These are phyloP conservation scores for Stomorhina lunata DNA, from an alignment of 2,888 invertebrate genomes.

Conservation along the genomic window DNA sequence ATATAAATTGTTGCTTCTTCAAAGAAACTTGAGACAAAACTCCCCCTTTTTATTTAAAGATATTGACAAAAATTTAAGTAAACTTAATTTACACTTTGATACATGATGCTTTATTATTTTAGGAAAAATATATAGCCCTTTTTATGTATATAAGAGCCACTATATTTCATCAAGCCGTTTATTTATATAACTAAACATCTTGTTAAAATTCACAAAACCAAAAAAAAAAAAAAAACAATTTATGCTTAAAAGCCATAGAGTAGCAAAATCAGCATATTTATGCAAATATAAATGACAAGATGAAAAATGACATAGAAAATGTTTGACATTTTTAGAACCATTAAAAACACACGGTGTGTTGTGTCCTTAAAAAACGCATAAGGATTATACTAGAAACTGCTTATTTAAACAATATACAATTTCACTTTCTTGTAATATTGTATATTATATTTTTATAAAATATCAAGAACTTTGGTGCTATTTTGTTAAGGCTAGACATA, in stretches of 20 bases:
- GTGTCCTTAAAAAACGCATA: background rate
- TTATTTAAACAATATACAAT: background rate
- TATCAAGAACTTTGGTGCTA: background rate
- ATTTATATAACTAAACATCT: too few species aligned
- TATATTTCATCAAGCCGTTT: too few species aligned
- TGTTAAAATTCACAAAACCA: too few species aligned
- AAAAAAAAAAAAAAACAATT: background rate
- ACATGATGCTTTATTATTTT: too few species aligned
- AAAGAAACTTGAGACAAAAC: too few species aligned
- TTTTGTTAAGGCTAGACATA: background rate
- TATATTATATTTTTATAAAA: background rate
- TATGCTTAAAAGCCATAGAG: background rate
- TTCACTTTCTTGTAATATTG: background rate
- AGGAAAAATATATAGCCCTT: too few species aligned
- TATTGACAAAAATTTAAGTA: background rate
- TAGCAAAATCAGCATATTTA: background rate
- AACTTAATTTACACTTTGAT: background rate
- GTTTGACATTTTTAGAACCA: background rate
- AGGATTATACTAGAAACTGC: slow-evolving; percentile 3
- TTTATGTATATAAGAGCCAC: too few species aligned
- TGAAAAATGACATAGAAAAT: background rate
- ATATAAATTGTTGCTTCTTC: too few species aligned
- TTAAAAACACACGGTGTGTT: slow-evolving; percentile 12
- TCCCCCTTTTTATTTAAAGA: background rate
- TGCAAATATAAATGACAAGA: slow-evolving; percentile 6